phyloP scores from a whole-genome alignment of 2,888 invertebrate species.

The Aromia moschata region DNA sequence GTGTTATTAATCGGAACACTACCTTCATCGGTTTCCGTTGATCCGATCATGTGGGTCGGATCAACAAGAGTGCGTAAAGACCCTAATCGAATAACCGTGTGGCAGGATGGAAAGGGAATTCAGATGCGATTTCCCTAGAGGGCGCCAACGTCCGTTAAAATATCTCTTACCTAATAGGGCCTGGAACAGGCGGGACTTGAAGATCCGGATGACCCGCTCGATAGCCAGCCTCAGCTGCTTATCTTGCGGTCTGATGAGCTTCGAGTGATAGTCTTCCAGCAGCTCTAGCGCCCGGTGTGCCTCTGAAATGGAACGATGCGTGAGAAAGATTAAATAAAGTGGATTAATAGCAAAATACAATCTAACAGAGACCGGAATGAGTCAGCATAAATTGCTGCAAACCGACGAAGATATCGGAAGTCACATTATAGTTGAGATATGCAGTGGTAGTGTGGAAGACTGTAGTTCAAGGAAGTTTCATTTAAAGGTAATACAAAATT shows the following conservation, averaged over 20 bases:
- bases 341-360: too few species aligned
- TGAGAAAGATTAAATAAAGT: too few species aligned
- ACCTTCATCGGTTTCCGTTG: too few species aligned
- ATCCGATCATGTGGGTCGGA: too few species aligned
- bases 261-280: constrained; percentile 97
- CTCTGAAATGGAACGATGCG: too few species aligned
- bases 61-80: too few species aligned
- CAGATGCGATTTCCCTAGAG: background rate
- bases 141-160: background rate
- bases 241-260: constrained; percentile 93
- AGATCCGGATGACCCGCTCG: constrained; percentile 97
- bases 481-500: background rate
- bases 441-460: background rate
- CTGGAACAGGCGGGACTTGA: constrained; percentile 97
- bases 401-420: background rate
- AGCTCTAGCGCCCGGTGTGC: constrained; percentile 98
- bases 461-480: background rate
- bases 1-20: too few species aligned
- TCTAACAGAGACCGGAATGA: background rate
- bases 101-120: background rate
- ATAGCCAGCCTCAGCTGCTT: constrained; percentile 94
- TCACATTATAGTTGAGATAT: background rate
- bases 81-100: too few species aligned
- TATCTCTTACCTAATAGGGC: constrained; percentile 90
- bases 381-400: background rate